Evolutionary conservation across 2,888 invertebrate genomes (phyloP), one percentile per base, ranked within the genome.

Genomic region (Cataglyphis livida): DNA sequence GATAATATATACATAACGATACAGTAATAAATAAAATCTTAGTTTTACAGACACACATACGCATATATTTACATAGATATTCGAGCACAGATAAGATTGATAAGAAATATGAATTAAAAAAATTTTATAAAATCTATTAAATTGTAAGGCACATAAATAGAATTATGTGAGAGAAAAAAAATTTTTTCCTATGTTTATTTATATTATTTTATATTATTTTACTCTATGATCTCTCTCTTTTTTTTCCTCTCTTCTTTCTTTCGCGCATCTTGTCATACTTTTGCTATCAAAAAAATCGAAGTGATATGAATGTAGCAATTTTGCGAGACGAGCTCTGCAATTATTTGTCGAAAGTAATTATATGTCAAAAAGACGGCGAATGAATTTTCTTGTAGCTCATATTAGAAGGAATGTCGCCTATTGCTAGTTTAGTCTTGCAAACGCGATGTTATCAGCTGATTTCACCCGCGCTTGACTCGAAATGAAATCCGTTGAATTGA

Each of bases 371-470:
- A 83, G 73, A 62, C 18, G 5, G 21, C 35, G n/a, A 57, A 70
- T 79, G 21, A 66, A 38, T 38, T 54, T 82, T 65, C 79, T 88
- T 85, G 83, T 83, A 86, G 86, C 57, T 74, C 74, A 25, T 48
- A 81, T 65, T 82, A 78, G 9, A 78, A 85, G 81, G 68, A 71
- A 32, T 28, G 64, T 84, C 75, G 81, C 59, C 15, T 76, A 83
- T 85, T 78, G 84, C 85, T 76, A 78, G 88, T 84, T 85, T 82
- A 68, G 82, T 84, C 88, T 84, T 87, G 88, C 87, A 84, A 78
- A 89, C 79, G 75, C 83, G 89, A 89, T 86, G 84, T 84, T 84
- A 88, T 84, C 81, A 78, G 73, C 81, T 84, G 87, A 88, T 89
- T 85, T 85, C 87, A 85, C 79, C 73, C 81, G 70, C 78, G 86